These are phyloP conservation scores for Criorhina ranunculi DNA, from an alignment of 2,888 invertebrate species.

Conservation along the genomic window DNA sequence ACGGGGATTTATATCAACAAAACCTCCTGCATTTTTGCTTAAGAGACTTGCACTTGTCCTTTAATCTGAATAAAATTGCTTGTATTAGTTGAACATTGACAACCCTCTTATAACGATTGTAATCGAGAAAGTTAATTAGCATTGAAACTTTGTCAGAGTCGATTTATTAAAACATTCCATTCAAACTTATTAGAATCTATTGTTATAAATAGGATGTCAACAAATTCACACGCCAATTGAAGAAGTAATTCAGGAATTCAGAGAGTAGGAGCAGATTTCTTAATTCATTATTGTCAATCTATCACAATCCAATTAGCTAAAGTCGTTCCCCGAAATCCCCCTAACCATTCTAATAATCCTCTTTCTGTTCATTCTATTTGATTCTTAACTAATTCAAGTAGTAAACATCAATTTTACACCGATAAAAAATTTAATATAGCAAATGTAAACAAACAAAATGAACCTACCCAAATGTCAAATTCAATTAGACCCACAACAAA, in stretches of 20 bases:
- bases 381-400: neutral
- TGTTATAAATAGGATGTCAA: too few species aligned
- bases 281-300: neutral
- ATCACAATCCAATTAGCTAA: neutral
- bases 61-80: too few species aligned
- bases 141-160: too few species aligned
- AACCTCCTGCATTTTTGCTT: too few species aligned
- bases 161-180: too few species aligned
- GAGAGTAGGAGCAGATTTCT: neutral
- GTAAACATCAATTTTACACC: neutral
- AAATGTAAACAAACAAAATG: conserved; percentile 1
- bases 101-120: too few species aligned
- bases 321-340: neutral
- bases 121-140: too few species aligned
- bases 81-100: too few species aligned
- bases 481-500: neutral
- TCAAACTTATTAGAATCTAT: too few species aligned
- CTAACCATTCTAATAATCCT: neutral
- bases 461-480: conserved; percentile 3
- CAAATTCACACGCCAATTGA: neutral
- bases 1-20: too few species aligned
- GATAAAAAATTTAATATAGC: neutral
- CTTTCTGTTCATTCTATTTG: neutral
- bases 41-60: too few species aligned
- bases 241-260: neutral